Evolutionary conservation across 2,113 vertebrate species (phyloP).

Genomic region (Apteryx owenii): DNA sequence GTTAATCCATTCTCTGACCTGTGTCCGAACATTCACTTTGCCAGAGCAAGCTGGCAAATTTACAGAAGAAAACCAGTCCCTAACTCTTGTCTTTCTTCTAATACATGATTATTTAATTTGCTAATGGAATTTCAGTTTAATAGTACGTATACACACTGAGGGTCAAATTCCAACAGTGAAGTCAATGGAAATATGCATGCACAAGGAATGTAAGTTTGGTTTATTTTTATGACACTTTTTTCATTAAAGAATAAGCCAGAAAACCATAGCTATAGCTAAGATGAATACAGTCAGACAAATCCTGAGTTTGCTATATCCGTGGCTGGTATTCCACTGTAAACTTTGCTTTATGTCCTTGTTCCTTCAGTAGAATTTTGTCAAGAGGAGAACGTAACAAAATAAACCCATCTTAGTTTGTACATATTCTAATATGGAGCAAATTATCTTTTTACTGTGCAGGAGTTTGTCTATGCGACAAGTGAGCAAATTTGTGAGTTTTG

Average conservation of each 20-base stretch:
- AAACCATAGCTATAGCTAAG: constrained; percentile 11
- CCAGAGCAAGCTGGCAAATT: constrained; percentile 1
- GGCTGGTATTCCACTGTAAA: constrained; percentile 20
- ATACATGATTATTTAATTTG: constrained; percentile 51
- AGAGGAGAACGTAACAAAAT: constrained; percentile 22
- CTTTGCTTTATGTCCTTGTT: neutral
- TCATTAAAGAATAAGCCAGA: constrained; percentile 50
- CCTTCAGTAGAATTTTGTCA: constrained; percentile 3
- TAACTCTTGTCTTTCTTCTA: neutral
- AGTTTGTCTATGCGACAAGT: neutral
- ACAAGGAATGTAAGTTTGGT: constrained; percentile 36
- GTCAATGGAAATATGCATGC: constrained; percentile 9
- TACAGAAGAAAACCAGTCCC: constrained; percentile 44
- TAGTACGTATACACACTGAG: neutral
- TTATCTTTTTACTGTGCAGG: neutral
- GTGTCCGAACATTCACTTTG: constrained; percentile 5
- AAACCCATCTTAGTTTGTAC: neutral
- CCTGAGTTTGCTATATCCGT: constrained; percentile 1
- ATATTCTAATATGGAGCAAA: neutral
- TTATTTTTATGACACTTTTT: constrained; percentile 55
- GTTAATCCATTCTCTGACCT: constrained; percentile 18
- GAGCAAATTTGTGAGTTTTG: neutral
- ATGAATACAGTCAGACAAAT: constrained; percentile 18
- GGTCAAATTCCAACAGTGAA: constrained; percentile 37
- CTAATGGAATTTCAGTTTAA: constrained; percentile 53